These are phyloP conservation scores for Brienomyrus longianalis DNA, from an alignment of 2,113 vertebrate species.

Conservation along the genomic window DNA sequence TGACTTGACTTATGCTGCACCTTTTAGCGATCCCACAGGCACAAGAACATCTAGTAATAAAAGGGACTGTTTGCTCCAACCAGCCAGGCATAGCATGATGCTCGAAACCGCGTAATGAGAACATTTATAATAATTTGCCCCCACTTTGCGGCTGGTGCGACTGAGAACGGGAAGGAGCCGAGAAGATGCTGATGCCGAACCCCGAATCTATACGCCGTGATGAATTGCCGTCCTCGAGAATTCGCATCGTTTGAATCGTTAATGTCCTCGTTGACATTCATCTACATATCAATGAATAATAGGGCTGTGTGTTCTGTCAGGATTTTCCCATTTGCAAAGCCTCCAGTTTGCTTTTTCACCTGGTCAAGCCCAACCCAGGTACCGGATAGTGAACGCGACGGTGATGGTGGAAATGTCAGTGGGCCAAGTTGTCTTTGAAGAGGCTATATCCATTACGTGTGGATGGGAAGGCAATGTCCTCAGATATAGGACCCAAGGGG, in stretches of 20 bases:
- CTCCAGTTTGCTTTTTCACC: neutral
- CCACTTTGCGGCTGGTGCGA: neutral
- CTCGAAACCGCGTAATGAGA: neutral
- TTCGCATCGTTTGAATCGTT: neutral
- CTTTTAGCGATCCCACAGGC: neutral
- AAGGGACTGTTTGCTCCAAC: neutral
- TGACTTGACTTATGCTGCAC: neutral
- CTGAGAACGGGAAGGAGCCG: no score
- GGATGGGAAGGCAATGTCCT: neutral
- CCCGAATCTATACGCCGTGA: neutral
- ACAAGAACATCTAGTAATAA: neutral
- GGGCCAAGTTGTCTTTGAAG: neutral
- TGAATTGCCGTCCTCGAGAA: neutral
- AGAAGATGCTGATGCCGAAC: neutral
- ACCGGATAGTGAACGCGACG: neutral
- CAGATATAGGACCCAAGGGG: neutral
- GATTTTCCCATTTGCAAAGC: neutral
- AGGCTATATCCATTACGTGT: neutral
- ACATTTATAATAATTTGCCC: conserved; percentile 16
- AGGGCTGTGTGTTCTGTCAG: neutral
- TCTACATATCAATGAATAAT: neutral
- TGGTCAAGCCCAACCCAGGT: neutral
- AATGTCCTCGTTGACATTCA: neutral
- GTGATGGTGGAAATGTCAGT: neutral
- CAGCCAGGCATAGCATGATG: neutral